Percentiles rank a stretch among this genome's conserved stretches.
Evolutionary conservation across 2,113 vertebrate genomes (phyloP).

Genomic region (Colossoma macropomum): DNA sequence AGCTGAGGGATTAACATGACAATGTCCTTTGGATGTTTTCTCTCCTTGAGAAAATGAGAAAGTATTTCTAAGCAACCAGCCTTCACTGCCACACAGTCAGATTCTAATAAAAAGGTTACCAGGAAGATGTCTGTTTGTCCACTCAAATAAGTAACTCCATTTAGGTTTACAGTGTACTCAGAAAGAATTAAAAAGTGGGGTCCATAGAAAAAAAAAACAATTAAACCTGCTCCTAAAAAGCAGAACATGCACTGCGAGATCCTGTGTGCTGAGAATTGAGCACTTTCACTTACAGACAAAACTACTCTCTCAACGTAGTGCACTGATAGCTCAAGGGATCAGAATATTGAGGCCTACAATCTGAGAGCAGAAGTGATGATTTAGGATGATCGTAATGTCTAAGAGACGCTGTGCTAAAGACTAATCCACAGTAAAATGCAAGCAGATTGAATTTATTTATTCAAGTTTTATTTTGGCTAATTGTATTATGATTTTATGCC

Average conservation of each 20-base stretch:
- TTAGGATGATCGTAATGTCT: too few relatives aligned
- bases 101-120: neutral
- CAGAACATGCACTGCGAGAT: neutral
- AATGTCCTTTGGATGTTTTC: neutral
- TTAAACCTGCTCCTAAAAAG: neutral
- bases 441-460: too few relatives aligned
- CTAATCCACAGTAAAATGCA: too few relatives aligned
- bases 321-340: too few relatives aligned
- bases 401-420: too few relatives aligned
- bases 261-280: neutral
- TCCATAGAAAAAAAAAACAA: neutral
- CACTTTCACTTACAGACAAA: neutral
- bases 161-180: neutral
- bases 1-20: constrained; percentile 5
- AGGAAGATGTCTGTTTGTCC: neutral
- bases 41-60: neutral
- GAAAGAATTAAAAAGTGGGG: neutral
- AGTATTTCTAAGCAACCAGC: constrained; percentile 1
- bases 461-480: too few relatives aligned
- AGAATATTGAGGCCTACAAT: too few relatives aligned
- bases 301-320: neutral
- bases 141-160: neutral
- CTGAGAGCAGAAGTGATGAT: too few relatives aligned
- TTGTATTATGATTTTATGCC: too few relatives aligned
- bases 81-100: neutral